Percentiles rank a stretch among this genome's conserved stretches.
Evolutionary conservation across 2,888 invertebrate genomes (phyloP).

Genomic region (Drosophila mulleri): DNA sequence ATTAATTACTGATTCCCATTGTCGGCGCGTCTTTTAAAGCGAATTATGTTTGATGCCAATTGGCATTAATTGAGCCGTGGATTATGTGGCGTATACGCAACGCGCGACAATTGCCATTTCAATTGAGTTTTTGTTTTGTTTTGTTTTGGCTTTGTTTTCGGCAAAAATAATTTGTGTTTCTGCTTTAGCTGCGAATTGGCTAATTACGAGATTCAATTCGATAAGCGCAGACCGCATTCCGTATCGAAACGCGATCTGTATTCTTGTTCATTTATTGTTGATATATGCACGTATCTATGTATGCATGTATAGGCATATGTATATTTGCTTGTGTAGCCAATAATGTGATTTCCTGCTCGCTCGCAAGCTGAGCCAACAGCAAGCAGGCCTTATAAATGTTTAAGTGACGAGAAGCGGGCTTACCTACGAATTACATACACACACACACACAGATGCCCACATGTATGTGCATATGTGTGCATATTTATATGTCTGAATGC

Average conservation of each 20-base stretch:
- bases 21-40: conserved; percentile 1
- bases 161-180: conserved; percentile 16
- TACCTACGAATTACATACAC: neutral
- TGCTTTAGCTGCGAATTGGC: conserved; percentile 7
- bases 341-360: conserved; percentile 27
- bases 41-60: neutral
- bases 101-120: neutral
- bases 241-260: neutral
- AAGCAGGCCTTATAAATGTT: conserved; percentile 38
- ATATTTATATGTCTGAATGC: neutral
- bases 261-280: neutral
- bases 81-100: conserved; percentile 32
- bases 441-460: neutral
- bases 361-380: conserved; percentile 11
- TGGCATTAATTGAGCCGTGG: conserved; percentile 8
- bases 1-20: conserved; percentile 6
- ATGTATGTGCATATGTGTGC: no score
- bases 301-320: neutral
- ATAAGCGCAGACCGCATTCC: neutral
- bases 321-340: conserved; percentile 4
- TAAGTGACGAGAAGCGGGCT: conserved; percentile 17
- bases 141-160: neutral
- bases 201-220: conserved; percentile 1
- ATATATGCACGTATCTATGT: neutral
- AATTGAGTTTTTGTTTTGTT: neutral